These are phyloP conservation scores for Phragmatobia fuliginosa DNA, from an alignment of 2,888 invertebrate species.

Conservation along the genomic window DNA sequence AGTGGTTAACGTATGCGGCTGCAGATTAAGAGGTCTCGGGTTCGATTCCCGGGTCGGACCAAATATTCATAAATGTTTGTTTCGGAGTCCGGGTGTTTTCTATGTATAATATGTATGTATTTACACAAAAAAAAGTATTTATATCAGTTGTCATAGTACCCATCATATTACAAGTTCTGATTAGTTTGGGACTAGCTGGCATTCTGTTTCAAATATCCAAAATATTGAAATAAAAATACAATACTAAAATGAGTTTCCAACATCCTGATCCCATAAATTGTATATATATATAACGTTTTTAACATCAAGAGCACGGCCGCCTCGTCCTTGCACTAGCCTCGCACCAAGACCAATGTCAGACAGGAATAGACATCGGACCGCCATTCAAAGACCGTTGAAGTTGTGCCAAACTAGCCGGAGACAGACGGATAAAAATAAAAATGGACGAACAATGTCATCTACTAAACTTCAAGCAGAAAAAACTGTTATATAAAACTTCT, in stretches of 20 bases:
- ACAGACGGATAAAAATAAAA: constrained; percentile 70
- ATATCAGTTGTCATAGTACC: no score
- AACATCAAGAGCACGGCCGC: constrained; percentile 45
- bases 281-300: constrained; percentile 13
- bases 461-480: constrained; percentile 40
- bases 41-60: no score
- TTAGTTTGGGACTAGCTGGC: no score
- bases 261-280: background rate
- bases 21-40: no score
- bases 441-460: constrained; percentile 68
- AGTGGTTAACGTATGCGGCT: no score
- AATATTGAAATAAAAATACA: no score
- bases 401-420: constrained; percentile 70
- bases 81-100: no score
- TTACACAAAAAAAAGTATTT: no score
- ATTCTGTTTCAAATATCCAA: no score
- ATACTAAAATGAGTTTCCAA: background rate
- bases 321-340: constrained; percentile 61
- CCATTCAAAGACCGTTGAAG: constrained; percentile 73
- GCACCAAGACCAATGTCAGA: constrained; percentile 79
- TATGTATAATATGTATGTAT: no score
- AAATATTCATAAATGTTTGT: no score
- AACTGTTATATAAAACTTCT: constrained; percentile 56
- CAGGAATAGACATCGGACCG: constrained; percentile 73
- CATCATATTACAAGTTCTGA: no score